Base-by-base conservation (phyloP, 2,888 invertebrate genomes). In the Strigamia maritima region DNA sequence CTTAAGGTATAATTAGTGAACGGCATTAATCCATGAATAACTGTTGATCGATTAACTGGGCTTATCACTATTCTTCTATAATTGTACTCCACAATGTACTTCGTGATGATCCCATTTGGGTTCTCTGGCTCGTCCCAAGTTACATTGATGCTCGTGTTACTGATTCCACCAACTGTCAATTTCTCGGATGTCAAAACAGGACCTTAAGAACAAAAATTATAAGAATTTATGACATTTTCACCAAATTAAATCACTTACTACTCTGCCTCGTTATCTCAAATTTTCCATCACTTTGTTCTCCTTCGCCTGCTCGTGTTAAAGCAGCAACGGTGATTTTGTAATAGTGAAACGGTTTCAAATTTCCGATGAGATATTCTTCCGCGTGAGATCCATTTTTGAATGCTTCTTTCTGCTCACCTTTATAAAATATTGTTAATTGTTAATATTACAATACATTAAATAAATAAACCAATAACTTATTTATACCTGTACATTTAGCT, bases 321-420 rank as follows among this genome's bases (percentile, higher is more conserved):
- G 93, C 90, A 44, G 91, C 88, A 81, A 94, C 90, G 26, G 88
- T 88, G 76, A 94, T 88, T 85, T 89, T 90, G 83, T 95, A 95
- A 0, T 90, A 91, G 3, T 92, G 92, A 84, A 91, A 93, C 0
- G 94, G 93, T 82, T 90, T 90, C 78, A 95, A 86, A 77, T 89
- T 87, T 0, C 87, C 87, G n/a, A 84, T 77, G 12, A 76, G 78
- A 77, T 81, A 82, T 3, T 80, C 75, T n/a, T 81, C 80, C 40
- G 38, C 79, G 26, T 81, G 79, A 1, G 81, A 81, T 75, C 82
- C 82, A 38, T 80, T 80, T 28, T 81, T 81, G 16, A 77, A 28
- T 19, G 10, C 70, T 16, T 10, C 80, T 7, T 80, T 79, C 22
- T 60, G 80, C 77, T 81, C 81, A 44, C 19, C 19, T 76, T 44